phyloP scores from a whole-genome alignment of 2,113 vertebrate genomes.

The Hylia prasina region DNA sequence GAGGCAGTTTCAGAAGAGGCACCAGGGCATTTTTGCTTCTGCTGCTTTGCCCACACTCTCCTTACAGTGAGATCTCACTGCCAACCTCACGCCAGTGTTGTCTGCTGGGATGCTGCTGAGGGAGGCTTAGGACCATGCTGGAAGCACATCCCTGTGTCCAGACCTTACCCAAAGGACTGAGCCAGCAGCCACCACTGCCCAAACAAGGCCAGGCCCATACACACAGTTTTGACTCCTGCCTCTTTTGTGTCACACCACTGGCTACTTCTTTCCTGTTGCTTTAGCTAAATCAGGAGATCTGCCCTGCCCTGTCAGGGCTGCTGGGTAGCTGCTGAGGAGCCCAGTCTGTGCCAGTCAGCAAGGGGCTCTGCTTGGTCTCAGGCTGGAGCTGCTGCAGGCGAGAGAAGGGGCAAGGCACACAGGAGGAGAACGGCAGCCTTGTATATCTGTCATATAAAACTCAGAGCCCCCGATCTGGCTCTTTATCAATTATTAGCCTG shows the following conservation, averaged over 20 bases:
- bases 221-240: not conserved
- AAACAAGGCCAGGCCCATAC: not conserved
- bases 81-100: fast-evolving
- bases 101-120: not conserved
- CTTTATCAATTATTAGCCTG: slow-evolving; percentile 44
- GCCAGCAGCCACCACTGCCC: not conserved
- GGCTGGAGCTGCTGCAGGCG: not conserved
- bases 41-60: not conserved
- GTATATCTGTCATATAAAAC: slow-evolving; percentile 16
- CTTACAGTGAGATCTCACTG: fast-evolving
- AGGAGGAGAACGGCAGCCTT: not conserved
- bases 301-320: not conserved
- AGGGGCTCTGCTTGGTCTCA: not conserved
- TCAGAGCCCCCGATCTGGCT: not conserved
- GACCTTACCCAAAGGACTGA: not conserved
- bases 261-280: not conserved
- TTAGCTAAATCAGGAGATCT: not conserved
- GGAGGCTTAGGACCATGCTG: not conserved
- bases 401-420: not conserved
- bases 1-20: not conserved
- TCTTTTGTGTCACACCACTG: not conserved
- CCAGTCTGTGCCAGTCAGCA: not conserved
- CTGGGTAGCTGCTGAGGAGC: not conserved
- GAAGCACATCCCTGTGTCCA: not conserved
- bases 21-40: not conserved